phyloP scores from a whole-genome alignment of 1,140 invertebrate genomes.

The Matsumurasca onukii region DNA sequence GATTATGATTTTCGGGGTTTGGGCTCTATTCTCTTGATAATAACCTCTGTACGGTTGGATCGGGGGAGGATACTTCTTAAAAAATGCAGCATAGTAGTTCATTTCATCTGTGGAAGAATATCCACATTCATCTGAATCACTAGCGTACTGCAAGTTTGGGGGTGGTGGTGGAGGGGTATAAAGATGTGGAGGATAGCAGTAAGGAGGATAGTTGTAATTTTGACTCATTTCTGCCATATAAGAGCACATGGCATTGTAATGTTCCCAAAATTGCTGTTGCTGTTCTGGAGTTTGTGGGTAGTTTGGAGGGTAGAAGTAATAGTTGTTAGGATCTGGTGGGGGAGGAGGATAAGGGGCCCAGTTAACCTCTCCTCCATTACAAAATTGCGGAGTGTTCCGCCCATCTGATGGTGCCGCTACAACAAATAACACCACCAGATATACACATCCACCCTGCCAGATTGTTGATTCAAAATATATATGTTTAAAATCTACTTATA shows the following conservation, averaged over 20 bases:
- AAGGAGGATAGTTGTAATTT: constrained; percentile 40
- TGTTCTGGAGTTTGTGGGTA: constrained; percentile 36
- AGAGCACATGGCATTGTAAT: constrained; percentile 46
- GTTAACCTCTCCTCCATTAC: constrained; percentile 43
- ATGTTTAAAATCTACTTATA: too few relatives aligned
- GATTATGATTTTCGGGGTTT: constrained; percentile 25
- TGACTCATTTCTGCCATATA: constrained; percentile 43
- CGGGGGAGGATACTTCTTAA: constrained; percentile 31
- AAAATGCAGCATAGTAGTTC: constrained; percentile 45
- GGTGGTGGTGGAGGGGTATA: constrained; percentile 37
- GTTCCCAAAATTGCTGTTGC: constrained; percentile 42
- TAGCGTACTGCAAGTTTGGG: constrained; percentile 31
- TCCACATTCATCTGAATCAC: constrained; percentile 48
- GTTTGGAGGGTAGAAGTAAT: constrained; percentile 43
- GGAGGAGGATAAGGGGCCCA: constrained; percentile 42
- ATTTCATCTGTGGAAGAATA: constrained; percentile 53
- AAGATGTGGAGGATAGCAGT: constrained; percentile 43
- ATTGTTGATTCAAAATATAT: background rate
- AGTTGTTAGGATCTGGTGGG: constrained; percentile 37
- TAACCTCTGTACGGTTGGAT: constrained; percentile 12
- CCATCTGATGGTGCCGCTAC: constrained; percentile 36
- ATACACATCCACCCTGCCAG: background rate
- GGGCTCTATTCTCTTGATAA: background rate
- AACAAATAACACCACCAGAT: constrained; percentile 37
- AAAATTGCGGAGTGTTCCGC: constrained; percentile 38